Percentiles rank a stretch among this genome's conserved stretches.
These are phyloP conservation scores for Dolichoris vasculosae DNA, from an alignment of 1,140 invertebrate genomes.

Conservation along the genomic window DNA sequence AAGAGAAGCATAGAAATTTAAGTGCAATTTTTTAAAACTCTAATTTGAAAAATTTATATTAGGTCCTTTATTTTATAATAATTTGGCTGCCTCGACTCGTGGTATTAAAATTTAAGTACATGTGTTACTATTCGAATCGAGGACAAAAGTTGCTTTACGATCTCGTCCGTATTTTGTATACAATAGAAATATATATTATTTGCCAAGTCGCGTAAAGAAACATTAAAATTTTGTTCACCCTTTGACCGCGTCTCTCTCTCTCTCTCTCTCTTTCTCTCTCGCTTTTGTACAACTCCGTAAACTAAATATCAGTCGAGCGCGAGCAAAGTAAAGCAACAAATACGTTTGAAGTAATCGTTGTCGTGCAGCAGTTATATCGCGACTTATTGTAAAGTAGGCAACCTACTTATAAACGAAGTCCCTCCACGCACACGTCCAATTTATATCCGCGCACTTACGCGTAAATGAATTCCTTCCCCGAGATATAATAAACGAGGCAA, in stretches of 20 bases:
- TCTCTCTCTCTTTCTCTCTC: neutral
- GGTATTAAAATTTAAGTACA: neutral
- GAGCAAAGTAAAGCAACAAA: neutral
- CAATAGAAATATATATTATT: neutral
- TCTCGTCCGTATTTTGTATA: neutral
- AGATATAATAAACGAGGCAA: slow-evolving; percentile 55
- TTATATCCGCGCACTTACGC: slow-evolving; percentile 25
- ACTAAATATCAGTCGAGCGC: neutral
- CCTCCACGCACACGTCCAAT: neutral
- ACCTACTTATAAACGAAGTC: slow-evolving; percentile 24
- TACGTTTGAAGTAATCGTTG: neutral
- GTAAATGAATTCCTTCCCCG: slow-evolving; percentile 52
- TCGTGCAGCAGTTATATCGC: slow-evolving; percentile 13
- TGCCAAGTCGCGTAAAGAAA: neutral
- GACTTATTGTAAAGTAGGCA: slow-evolving; percentile 29
- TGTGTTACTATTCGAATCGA: neutral
- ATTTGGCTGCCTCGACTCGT: neutral
- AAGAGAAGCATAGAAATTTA: neutral
- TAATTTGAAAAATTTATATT: neutral
- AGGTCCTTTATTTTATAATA: neutral
- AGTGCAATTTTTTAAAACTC: neutral
- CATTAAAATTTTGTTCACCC: neutral
- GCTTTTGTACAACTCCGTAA: neutral
- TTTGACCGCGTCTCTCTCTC: neutral
- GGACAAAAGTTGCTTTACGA: neutral